Evolutionary conservation across 2,797 vertebrate species (phyloP).

Genomic region (Danio kyathit): DNA sequence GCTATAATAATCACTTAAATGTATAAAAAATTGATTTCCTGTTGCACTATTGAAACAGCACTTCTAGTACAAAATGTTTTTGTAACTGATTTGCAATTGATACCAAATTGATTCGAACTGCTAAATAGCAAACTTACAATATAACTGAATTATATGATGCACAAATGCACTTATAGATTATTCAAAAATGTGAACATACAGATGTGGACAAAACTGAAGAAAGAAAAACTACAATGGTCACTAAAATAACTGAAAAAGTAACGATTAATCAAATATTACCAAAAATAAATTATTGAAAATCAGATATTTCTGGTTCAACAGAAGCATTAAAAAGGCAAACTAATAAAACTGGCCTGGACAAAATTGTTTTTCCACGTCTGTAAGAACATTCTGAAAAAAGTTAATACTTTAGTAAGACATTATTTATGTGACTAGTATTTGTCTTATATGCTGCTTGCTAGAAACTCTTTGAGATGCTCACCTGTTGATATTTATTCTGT

Average conservation of each 20-base stretch:
- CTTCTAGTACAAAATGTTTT: neutral
- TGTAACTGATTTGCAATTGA: conserved; percentile 3
- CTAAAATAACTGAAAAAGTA: too few relatives aligned
- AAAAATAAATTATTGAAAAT: too few relatives aligned
- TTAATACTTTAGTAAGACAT: neutral
- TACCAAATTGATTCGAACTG: neutral
- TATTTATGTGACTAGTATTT: neutral
- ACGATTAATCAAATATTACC: too few relatives aligned
- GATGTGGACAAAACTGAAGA: too few relatives aligned
- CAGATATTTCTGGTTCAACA: too few relatives aligned
- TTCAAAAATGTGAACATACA: neutral
- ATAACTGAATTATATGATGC: neutral
- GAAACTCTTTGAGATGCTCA: neutral
- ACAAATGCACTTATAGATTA: neutral
- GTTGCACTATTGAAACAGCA: neutral
- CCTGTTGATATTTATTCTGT: conserved; percentile 42
- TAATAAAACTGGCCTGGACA: too few relatives aligned
- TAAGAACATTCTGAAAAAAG: neutral
- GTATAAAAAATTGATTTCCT: neutral
- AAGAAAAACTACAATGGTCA: too few relatives aligned
- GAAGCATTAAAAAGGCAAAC: too few relatives aligned
- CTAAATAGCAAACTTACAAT: neutral
- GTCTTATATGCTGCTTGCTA: neutral
- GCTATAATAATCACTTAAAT: neutral
- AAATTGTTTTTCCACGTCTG: too few relatives aligned